These are phyloP conservation scores for Sinonovacula constricta DNA, from an alignment of 1,140 invertebrate genomes.

Conservation along the genomic window DNA sequence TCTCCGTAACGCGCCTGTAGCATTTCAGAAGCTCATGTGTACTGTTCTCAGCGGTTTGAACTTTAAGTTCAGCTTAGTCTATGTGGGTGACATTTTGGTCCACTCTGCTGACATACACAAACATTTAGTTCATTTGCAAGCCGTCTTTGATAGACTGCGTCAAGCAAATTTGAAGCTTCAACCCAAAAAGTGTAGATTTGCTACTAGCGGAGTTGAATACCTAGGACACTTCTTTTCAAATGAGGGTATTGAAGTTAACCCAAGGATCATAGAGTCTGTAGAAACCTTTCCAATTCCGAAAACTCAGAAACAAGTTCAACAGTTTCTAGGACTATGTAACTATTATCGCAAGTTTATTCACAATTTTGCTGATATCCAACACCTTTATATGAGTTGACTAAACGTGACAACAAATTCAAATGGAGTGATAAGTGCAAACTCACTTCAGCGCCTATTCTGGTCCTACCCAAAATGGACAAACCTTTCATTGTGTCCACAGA, in stretches of 20 bases:
- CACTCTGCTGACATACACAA: conserved; percentile 38
- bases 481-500: conserved; percentile 56
- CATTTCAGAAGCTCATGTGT: conserved; percentile 50
- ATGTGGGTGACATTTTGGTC: conserved; percentile 38
- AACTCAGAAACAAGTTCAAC: conserved; percentile 72
- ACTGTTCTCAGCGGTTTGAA: conserved; percentile 30
- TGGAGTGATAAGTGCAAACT: conserved; percentile 39
- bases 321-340: conserved; percentile 79
- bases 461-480: conserved; percentile 45
- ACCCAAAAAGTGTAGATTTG: conserved; percentile 57
- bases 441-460: conserved; percentile 49
- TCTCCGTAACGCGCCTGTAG: conserved; percentile 10
- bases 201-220: conserved; percentile 48
- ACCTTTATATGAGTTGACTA: conserved; percentile 65
- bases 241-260: conserved; percentile 50
- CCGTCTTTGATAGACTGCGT: conserved; percentile 33
- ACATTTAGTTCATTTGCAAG: conserved; percentile 44
- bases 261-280: conserved; percentile 23
- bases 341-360: conserved; percentile 76
- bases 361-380: conserved; percentile 55
- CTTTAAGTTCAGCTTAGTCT: conserved; percentile 46
- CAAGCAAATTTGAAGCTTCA: conserved; percentile 49
- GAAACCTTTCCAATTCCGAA: conserved; percentile 58
- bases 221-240: conserved; percentile 52
- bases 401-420: conserved; percentile 67